Evolutionary conservation across 2,797 vertebrate species (phyloP).

Genomic region (Gobionotothen gibberifrons): DNA sequence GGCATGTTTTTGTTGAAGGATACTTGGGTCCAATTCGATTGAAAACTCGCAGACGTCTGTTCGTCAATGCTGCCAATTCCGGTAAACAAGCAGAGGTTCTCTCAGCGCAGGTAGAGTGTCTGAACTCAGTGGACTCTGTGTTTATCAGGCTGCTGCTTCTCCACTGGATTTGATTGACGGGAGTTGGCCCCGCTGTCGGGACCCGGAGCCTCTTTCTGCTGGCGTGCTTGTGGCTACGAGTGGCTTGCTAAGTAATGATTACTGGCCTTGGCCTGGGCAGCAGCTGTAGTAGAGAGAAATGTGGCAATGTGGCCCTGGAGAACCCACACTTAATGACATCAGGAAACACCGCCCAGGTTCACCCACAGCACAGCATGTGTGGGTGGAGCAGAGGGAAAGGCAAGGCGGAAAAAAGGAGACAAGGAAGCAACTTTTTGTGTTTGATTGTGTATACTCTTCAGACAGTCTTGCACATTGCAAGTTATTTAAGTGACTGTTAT

Average conservation of each 20-base stretch:
- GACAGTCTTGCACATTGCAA: too few relatives aligned
- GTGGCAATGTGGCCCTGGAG: slow-evolving; percentile 66
- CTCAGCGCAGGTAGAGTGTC: slow-evolving; percentile 32
- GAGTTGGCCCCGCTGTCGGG: slow-evolving; percentile 35
- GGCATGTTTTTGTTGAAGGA: too few relatives aligned
- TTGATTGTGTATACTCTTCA: neutral
- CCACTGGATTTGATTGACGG: slow-evolving; percentile 58
- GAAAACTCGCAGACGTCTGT: slow-evolving; percentile 28
- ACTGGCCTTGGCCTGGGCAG: slow-evolving; percentile 65
- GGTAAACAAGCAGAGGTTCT: slow-evolving; percentile 33
- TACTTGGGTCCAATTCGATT: too few relatives aligned
- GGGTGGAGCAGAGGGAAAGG: slow-evolving; percentile 27
- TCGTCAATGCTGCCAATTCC: slow-evolving; percentile 38
- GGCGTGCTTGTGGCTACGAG: slow-evolving; percentile 55
- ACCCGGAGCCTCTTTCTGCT: slow-evolving; percentile 50
- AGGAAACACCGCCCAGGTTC: slow-evolving; percentile 73
- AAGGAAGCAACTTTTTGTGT: slow-evolving; percentile 24
- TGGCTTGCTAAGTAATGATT: slow-evolving; percentile 74
- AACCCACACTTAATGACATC: slow-evolving; percentile 69
- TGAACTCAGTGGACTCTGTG: slow-evolving; percentile 35
- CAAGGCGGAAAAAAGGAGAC: slow-evolving; percentile 35
- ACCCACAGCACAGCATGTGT: slow-evolving; percentile 51
- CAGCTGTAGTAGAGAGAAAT: slow-evolving; percentile 61
- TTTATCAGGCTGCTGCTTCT: slow-evolving; percentile 49
- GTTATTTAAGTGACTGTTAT: too few relatives aligned